These are phyloP conservation scores for Aphelocoma californica DNA, from an alignment of 2,797 vertebrate species.

Conservation along the genomic window DNA sequence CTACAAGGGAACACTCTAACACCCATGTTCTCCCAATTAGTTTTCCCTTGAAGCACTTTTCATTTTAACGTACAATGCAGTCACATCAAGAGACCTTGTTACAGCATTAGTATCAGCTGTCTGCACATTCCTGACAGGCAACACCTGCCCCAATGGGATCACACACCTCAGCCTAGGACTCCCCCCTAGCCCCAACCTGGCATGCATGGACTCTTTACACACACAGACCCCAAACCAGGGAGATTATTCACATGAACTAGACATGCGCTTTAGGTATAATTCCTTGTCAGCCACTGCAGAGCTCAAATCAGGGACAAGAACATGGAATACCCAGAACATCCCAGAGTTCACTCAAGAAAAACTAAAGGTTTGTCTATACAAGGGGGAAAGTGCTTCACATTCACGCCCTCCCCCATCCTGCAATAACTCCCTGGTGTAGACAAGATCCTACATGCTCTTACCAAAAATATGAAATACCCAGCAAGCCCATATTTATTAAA, in stretches of 20 bases:
- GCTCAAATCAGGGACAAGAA: background rate
- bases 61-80: fast-evolving
- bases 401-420: background rate
- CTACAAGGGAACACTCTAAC: background rate
- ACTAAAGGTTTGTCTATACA: background rate
- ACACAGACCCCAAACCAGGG: background rate
- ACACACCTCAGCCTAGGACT: background rate
- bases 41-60: background rate
- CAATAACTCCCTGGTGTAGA: background rate
- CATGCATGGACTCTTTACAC: fast-evolving
- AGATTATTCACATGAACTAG: background rate
- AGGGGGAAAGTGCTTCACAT: background rate
- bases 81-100: fast-evolving
- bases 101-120: background rate
- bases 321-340: background rate
- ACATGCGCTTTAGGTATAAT: fast-evolving
- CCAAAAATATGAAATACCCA: conserved; percentile 32
- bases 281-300: background rate
- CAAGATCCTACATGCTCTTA: conserved; percentile 34
- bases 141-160: fast-evolving
- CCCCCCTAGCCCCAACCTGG: background rate
- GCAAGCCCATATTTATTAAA: conserved; percentile 30
- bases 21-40: background rate
- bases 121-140: fast-evolving
- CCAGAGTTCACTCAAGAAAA: background rate